Conservation (phyloP, 2,113 vertebrate species). For the Rhineura floridana region DNA sequence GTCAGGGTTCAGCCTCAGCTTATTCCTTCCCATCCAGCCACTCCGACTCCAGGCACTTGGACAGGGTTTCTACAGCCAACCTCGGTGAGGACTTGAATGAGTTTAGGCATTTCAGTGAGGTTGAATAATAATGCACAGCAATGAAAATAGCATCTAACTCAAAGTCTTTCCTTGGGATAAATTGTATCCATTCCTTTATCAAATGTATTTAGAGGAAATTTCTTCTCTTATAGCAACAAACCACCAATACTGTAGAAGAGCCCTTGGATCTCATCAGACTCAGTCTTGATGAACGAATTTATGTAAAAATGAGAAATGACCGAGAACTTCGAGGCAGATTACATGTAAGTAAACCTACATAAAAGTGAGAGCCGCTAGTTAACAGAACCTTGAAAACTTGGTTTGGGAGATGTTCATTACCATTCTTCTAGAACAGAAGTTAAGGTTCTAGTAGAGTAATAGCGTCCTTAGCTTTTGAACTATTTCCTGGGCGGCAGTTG, state of each 20-base stretch:
- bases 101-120: background rate
- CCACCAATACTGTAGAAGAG: slow-evolving; percentile 95
- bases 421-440: background rate
- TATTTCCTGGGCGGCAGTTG: background rate
- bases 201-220: background rate
- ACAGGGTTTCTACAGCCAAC: no score
- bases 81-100: no score
- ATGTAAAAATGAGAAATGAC: slow-evolving; percentile 99
- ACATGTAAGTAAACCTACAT: slow-evolving; percentile 81
- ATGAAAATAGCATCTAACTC: background rate
- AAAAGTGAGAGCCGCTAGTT: background rate
- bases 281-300: slow-evolving; percentile 96
- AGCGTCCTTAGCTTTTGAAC: background rate
- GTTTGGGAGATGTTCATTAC: background rate
- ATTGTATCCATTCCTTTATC: background rate
- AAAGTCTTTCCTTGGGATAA: background rate
- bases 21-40: no score
- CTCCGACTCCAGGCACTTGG: no score
- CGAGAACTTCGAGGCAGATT: slow-evolving; percentile 92
- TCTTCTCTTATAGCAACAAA: slow-evolving; percentile 81
- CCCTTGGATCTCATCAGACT: slow-evolving; percentile 95
- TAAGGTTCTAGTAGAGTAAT: background rate
- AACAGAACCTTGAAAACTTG: background rate
- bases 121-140: background rate
- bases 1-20: no score